A percentile compares a stretch with the other conserved stretches of the same genome.
These are phyloP conservation scores for Cabera pusaria DNA, from an alignment of 2,888 invertebrate genomes.

Conservation along the genomic window DNA sequence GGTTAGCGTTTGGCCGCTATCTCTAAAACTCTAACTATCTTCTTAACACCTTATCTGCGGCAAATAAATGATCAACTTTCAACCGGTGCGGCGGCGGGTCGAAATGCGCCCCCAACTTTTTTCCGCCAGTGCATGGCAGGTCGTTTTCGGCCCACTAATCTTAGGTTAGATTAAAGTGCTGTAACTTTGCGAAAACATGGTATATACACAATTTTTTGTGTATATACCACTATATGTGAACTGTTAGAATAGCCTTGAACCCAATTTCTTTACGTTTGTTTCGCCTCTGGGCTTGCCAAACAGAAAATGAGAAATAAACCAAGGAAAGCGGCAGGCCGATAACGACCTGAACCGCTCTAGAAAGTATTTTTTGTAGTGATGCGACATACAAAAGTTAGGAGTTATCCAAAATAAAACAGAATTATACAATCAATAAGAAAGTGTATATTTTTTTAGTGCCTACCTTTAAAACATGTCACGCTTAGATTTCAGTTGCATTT, in stretches of 20 bases:
- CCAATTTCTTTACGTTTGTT: constrained; percentile 24
- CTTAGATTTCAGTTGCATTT: constrained; percentile 34
- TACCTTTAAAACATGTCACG: constrained; percentile 31
- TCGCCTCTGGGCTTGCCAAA: constrained; percentile 28
- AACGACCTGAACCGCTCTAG: constrained; percentile 34
- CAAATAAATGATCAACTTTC: constrained; percentile 15
- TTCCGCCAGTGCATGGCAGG: constrained; percentile 21
- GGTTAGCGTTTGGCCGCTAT: too few relatives aligned
- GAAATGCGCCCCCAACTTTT: constrained; percentile 22
- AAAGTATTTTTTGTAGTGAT: constrained; percentile 37
- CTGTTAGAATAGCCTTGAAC: constrained; percentile 21
- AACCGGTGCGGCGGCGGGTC: constrained; percentile 25
- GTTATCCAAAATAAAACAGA: constrained; percentile 25
- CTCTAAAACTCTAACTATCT: too few relatives aligned
- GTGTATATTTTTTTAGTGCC: constrained; percentile 24
- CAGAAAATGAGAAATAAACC: constrained; percentile 31
- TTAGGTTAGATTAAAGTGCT: constrained; percentile 16
- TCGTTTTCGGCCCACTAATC: constrained; percentile 21
- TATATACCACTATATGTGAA: too few relatives aligned
- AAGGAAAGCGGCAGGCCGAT: constrained; percentile 24
- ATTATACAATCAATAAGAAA: constrained; percentile 21
- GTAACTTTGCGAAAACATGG: constrained; percentile 5
- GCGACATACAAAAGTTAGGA: constrained; percentile 32
- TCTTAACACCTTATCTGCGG: constrained; percentile 11
- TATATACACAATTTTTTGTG: constrained; percentile 21